Evolutionary conservation across 2,888 invertebrate genomes (phyloP), one percentile per base, ranked within the genome.

Genomic region (Mesochorus sp.): DNA sequence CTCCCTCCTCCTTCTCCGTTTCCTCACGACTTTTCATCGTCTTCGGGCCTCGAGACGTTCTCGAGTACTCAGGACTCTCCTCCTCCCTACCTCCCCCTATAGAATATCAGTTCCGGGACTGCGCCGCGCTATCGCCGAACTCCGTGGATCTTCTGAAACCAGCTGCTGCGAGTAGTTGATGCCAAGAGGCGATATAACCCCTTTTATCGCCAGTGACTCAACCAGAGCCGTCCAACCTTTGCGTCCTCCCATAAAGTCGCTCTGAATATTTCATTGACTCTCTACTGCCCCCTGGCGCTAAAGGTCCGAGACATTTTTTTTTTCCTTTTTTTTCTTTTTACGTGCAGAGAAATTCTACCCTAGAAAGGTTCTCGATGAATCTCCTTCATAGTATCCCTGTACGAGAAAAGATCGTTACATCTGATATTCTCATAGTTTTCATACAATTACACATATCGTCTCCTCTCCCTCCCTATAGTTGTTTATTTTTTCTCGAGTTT

Each of bases 241-340:
- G 53, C 44, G 31, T 47, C 68, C 53, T 79, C 8, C 70, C 55
- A 64, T 66, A 61, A 61, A 67, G 74, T 74, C 61, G 55, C 66
- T 44, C 61, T 79, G 79, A 79, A 79, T 79, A 71, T 79, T 79
- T 74, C 71, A 79, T 79, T 39, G 61, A 67, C 61, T 64, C 55
- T 57, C 47, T 47, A 64, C 70, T 51, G 74, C 70, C 79, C n/a
- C 10, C 51, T 51, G 66, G 70, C 74, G 6, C 5, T 14, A 42
- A 57, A 68, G 44, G 42, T 55, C 42, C 34, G 51, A 64, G 57
- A 68, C 62, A 49, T 68, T 68, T 70, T 77, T 70, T 59, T 44
- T 44, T 44, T 26, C 61, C 2, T 19, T n/a, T n/a, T n/a, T n/a
- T n/a, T n/a, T n/a, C n/a, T n/a, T n/a, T 64, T 64, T 49, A 49